Evolutionary conservation across 1,140 invertebrate genomes (phyloP).

Genomic region (Drosophila busckii): DNA sequence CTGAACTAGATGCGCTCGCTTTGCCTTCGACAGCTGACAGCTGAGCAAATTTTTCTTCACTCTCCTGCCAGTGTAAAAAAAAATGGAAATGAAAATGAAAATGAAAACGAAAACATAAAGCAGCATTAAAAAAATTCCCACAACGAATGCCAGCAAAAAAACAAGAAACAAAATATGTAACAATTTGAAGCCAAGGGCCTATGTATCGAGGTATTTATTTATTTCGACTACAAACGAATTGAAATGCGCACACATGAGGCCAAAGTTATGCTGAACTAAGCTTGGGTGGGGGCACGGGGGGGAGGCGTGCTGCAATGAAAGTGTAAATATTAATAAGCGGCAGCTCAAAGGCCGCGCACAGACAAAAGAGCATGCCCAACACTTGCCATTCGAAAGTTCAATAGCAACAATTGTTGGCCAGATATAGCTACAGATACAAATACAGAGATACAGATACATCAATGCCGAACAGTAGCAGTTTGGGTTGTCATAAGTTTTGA

Average conservation of each 20-base stretch:
- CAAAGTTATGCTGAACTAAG: slow-evolving; percentile 8
- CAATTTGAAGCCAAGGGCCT: slow-evolving; percentile 10
- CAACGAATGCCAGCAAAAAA: slow-evolving; percentile 14
- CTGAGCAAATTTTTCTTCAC: slow-evolving; percentile 34
- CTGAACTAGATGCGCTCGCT: slow-evolving; percentile 22
- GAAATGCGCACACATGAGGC: slow-evolving; percentile 27
- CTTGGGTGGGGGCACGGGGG: neutral
- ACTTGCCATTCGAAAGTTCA: slow-evolving; percentile 51
- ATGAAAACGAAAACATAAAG: too few species aligned
- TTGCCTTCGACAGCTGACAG: slow-evolving; percentile 29
- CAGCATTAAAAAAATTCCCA: slow-evolving; percentile 40
- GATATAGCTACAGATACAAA: slow-evolving; percentile 18
- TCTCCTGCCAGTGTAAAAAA: neutral
- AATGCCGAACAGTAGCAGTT: slow-evolving; percentile 56
- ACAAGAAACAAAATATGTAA: slow-evolving; percentile 15
- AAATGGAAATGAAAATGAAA: too few species aligned
- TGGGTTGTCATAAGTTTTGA: slow-evolving; percentile 73
- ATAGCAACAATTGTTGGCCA: slow-evolving; percentile 39
- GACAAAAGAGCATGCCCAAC: slow-evolving; percentile 28
- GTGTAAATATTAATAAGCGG: slow-evolving; percentile 41
- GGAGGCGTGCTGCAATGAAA: slow-evolving; percentile 13
- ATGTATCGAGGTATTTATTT: slow-evolving; percentile 30
- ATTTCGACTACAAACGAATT: slow-evolving; percentile 38
- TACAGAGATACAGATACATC: slow-evolving; percentile 7
- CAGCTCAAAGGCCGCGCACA: slow-evolving; percentile 25